Percentiles rank a stretch among this genome's conserved stretches.
Evolutionary conservation across 2,888 invertebrate genomes (phyloP).

Genomic region (Leptinotarsa tumamoca): DNA sequence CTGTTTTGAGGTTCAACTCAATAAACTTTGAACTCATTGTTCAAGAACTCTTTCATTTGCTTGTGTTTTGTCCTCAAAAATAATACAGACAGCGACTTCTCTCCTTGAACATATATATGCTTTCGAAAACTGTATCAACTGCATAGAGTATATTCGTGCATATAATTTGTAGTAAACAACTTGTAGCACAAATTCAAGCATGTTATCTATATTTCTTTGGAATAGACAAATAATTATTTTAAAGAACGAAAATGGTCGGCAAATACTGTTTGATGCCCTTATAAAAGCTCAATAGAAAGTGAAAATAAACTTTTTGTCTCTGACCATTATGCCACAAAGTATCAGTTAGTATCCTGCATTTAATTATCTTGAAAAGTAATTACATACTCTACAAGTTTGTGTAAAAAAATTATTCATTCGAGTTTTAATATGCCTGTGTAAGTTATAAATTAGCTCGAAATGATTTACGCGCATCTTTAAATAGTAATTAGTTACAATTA

Average conservation of each 20-base stretch:
- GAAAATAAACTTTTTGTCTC: background rate
- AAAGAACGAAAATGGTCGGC: background rate
- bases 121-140: too few relatives aligned
- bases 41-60: too few relatives aligned
- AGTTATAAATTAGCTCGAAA: constrained; percentile 40
- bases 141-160: too few relatives aligned
- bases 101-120: too few relatives aligned
- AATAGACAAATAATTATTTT: too few relatives aligned
- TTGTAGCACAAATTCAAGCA: too few relatives aligned
- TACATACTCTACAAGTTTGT: constrained; percentile 20
- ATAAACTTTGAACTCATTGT: too few relatives aligned
- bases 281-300: background rate
- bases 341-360: constrained; percentile 21
- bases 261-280: background rate
- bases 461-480: constrained; percentile 42
- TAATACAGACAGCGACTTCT: too few relatives aligned
- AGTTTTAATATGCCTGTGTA: constrained; percentile 36
- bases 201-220: too few relatives aligned
- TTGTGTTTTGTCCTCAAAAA: too few relatives aligned
- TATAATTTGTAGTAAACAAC: too few relatives aligned
- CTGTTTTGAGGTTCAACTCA: too few relatives aligned
- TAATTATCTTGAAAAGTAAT: constrained; percentile 24
- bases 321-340: constrained; percentile 22
- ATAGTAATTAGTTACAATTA: constrained; percentile 45
- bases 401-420: constrained; percentile 27